Percentiles rank a stretch among this genome's conserved stretches.
Conservation (phyloP, 2,888 invertebrate species). For the Synanthedon myopaeformis region DNA sequence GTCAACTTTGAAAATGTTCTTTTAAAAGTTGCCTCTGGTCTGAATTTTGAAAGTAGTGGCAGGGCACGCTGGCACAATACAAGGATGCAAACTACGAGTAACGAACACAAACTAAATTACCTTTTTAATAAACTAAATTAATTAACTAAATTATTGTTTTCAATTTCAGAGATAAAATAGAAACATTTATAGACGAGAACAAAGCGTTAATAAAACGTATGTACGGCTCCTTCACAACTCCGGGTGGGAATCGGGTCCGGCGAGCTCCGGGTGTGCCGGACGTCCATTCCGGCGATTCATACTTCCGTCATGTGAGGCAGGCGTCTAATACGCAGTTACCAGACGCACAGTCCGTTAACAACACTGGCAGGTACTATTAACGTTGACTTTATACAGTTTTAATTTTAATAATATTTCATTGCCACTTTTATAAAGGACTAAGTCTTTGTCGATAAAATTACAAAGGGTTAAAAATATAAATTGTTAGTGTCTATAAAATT, state of each 20-base stretch:
- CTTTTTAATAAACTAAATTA: too few relatives aligned
- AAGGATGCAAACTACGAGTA: too few relatives aligned
- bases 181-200: constrained; percentile 93
- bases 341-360: constrained; percentile 52
- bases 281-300: constrained; percentile 54
- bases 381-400: background rate
- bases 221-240: constrained; percentile 88
- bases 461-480: too few relatives aligned
- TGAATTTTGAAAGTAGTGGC: too few relatives aligned
- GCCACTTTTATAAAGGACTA: too few relatives aligned
- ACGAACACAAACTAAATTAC: too few relatives aligned
- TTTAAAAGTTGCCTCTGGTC: too few relatives aligned
- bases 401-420: too few relatives aligned
- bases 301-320: constrained; percentile 57
- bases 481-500: too few relatives aligned
- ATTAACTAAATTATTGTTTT: background rate
- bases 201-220: constrained; percentile 93
- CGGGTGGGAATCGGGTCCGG: constrained; percentile 49
- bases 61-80: too few relatives aligned
- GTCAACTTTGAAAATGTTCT: too few relatives aligned
- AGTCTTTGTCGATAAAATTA: too few relatives aligned
- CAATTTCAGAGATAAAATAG: constrained; percentile 84
- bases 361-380: constrained; percentile 45
- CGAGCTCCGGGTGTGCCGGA: constrained; percentile 70
- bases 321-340: constrained; percentile 44